phyloP scores from a whole-genome alignment of 2,797 vertebrate genomes.

The Pangasius djambal region DNA sequence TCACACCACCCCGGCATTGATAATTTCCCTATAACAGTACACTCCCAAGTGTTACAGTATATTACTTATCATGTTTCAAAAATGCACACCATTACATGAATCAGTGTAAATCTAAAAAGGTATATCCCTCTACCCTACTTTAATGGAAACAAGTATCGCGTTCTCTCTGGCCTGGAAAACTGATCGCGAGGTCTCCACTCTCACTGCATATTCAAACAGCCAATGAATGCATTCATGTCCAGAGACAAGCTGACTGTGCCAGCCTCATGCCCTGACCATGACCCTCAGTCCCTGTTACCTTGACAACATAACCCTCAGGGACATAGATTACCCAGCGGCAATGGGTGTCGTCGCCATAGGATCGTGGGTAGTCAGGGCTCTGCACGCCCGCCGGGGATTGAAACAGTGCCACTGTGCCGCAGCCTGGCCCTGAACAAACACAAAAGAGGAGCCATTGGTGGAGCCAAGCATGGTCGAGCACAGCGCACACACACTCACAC shows the following conservation, averaged over 20 bases:
- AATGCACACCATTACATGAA: neutral
- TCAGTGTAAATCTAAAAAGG: neutral
- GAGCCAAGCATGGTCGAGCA: slow-evolving; percentile 34
- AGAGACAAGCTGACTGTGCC: slow-evolving; percentile 10
- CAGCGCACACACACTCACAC: slow-evolving; percentile 26
- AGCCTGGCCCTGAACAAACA: slow-evolving; percentile 70
- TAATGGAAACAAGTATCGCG: slow-evolving; percentile 45
- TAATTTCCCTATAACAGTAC: neutral
- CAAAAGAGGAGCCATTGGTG: slow-evolving; percentile 34
- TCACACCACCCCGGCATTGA: neutral
- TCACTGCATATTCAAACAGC: slow-evolving; percentile 53
- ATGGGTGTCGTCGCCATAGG: slow-evolving; percentile 71
- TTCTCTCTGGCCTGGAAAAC: slow-evolving; percentile 51
- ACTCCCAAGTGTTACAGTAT: neutral
- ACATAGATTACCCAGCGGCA: slow-evolving; percentile 82
- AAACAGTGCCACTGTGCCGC: slow-evolving; percentile 74
- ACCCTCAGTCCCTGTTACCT: slow-evolving; percentile 70
- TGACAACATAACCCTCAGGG: slow-evolving; percentile 72
- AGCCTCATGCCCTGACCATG: neutral
- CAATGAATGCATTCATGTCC: slow-evolving; percentile 58
- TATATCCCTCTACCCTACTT: neutral
- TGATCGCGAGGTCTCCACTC: slow-evolving; percentile 52
- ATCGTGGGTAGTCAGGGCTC: slow-evolving; percentile 76
- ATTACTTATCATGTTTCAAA: neutral
- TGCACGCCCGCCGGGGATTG: slow-evolving; percentile 75